phyloP scores from a whole-genome alignment of 2,888 invertebrate species.

The Magallana nippona region DNA sequence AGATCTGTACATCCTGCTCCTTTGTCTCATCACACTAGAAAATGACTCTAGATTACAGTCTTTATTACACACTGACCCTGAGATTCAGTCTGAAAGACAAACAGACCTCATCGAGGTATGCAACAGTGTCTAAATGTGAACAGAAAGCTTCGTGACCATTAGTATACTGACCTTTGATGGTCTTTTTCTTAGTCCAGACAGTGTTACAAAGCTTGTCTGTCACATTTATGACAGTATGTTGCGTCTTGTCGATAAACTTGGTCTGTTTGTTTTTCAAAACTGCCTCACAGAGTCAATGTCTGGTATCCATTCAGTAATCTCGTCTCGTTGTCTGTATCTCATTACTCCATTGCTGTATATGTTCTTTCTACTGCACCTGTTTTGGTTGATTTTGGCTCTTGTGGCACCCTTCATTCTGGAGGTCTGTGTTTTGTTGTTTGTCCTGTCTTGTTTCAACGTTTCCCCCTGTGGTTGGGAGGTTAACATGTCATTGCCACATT shows the following conservation, averaged over 20 bases:
- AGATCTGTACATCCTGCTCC: constrained; percentile 22
- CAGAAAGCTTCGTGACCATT: neutral
- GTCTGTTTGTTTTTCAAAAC: no score
- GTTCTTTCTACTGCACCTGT: neutral
- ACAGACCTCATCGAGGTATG: neutral
- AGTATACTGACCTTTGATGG: neutral
- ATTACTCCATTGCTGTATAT: constrained; percentile 5
- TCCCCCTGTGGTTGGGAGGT: neutral
- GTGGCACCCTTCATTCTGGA: neutral
- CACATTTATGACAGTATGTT: no score
- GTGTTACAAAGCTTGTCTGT: no score
- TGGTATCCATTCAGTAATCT: neutral
- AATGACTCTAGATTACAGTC: neutral
- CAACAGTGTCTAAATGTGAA: neutral
- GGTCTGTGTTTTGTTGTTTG: neutral
- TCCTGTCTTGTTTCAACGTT: neutral
- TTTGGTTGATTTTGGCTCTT: neutral
- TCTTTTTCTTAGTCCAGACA: neutral
- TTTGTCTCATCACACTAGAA: neutral
- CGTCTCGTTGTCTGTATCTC: neutral
- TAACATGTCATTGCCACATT: neutral
- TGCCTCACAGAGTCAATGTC: no score
- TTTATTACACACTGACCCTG: neutral
- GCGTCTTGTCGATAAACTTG: no score
- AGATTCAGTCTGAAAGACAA: neutral